Evolutionary conservation across 2,113 vertebrate genomes (phyloP).

Genomic region (Tachysurus vachellii): DNA sequence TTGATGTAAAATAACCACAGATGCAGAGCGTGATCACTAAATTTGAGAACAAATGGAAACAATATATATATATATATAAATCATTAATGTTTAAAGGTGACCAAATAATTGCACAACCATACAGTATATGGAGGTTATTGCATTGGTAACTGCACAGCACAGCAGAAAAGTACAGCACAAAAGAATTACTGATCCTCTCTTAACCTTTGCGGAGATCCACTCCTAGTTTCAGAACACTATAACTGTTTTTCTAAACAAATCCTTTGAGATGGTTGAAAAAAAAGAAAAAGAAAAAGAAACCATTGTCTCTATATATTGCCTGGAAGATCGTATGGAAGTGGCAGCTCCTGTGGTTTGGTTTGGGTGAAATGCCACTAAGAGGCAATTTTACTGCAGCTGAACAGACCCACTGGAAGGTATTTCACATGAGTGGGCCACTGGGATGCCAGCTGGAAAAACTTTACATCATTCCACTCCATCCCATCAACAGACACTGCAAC

Average conservation of each 20-base stretch:
- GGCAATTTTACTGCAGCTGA: conserved; percentile 68
- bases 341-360: not conserved
- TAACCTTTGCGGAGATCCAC: not conserved
- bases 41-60: conserved; percentile 4
- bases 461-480: conserved; percentile 79
- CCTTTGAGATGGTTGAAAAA: not conserved
- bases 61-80: not conserved
- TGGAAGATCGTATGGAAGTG: conserved; percentile 9
- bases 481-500: conserved; percentile 76
- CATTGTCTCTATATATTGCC: not conserved
- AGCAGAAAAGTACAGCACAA: conserved; percentile 28
- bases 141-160: conserved; percentile 34
- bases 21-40: not conserved
- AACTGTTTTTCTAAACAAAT: not conserved
- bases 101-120: conserved; percentile 13
- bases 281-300: not conserved
- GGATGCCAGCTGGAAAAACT: conserved; percentile 63
- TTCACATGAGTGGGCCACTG: conserved; percentile 83
- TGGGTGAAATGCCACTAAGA: conserved; percentile 47
- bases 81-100: not conserved
- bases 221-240: not conserved
- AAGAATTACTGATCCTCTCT: not conserved
- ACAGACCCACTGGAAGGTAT: conserved; percentile 78
- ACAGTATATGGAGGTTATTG: conserved; percentile 50
- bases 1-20: conserved; percentile 24